Evolutionary conservation across 2,113 vertebrate species (phyloP), one percentile per base, ranked within the genome.

Genomic region (Cervus canadensis): DNA sequence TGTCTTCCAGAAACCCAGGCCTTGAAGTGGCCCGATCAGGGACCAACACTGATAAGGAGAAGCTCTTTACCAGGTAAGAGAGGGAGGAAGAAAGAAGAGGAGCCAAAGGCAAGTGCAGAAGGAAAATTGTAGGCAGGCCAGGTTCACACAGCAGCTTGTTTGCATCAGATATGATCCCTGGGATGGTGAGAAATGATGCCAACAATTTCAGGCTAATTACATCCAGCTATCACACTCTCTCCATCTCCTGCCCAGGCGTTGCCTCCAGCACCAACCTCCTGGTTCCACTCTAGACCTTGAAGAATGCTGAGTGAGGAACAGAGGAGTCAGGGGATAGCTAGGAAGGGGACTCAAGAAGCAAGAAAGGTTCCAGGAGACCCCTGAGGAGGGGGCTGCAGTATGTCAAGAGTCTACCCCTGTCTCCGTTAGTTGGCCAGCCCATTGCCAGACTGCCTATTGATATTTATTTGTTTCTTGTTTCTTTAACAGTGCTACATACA

Each of bases 381-480:
- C 3, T 33, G 17, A 50, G 82, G 52, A 79, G 2, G 87, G 40
- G 30, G n/a, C 25, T 71, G 28, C 6, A 71, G 54, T 52, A 26
- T 86, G 43, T 7, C 28, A 88, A 33, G 85, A 76, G 17, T 52
- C 78, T 23, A 28, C 5, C 9, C n/a, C 2, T 8, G 4, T 87
- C 52, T 83, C 33, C 11, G 13, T 13, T 0, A 2, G 45, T 48
- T 89, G 79, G 89, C 71, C 19, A 33, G 7, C 59, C 57, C 60
- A 33, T 33, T 89, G 90, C 52, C 93, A 50, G 86, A 45, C 36
- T 81, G 45, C 88, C 87, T n/a, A 64, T 64, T 91, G 91, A 79
- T 86, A 62, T 96, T 96, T 96, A 74, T 96, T 95, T 97, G 43
- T 94, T 91, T 92, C 89, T 89, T 94, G 90, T 95, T 95, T 97